Percentiles rank a stretch among this genome's conserved stretches.
Evolutionary conservation across 1,140 invertebrate species (phyloP).

Genomic region (Belonocnema kinseyi): DNA sequence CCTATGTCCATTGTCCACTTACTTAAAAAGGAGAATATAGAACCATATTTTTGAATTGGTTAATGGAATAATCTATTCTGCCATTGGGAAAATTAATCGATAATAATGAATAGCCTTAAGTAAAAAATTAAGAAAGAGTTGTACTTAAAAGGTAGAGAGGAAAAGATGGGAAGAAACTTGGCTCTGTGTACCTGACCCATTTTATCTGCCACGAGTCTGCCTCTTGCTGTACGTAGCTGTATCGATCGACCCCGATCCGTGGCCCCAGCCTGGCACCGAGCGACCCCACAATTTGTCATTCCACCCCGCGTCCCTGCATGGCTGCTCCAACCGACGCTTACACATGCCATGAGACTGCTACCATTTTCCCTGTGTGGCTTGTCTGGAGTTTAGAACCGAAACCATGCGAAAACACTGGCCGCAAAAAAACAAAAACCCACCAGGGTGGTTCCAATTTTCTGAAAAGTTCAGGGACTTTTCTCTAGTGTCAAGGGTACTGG

Average conservation of each 20-base stretch:
- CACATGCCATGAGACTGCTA: constrained; percentile 33
- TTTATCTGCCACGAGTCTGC: constrained; percentile 56
- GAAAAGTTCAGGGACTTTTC: constrained; percentile 17
- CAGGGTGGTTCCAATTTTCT: neutral
- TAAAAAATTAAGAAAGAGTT: neutral
- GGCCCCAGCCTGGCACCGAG: constrained; percentile 68
- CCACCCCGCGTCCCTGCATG: constrained; percentile 49
- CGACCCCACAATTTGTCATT: constrained; percentile 69
- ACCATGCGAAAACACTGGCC: neutral
- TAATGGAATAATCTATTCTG: no score
- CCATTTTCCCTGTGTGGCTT: constrained; percentile 40
- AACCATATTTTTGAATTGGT: no score
- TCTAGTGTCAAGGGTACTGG: constrained; percentile 22
- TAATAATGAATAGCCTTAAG: neutral
- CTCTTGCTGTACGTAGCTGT: constrained; percentile 69
- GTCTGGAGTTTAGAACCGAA: constrained; percentile 6
- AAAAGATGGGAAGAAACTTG: constrained; percentile 54
- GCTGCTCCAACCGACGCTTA: constrained; percentile 36
- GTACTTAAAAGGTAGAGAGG: constrained; percentile 41
- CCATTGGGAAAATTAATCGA: no score
- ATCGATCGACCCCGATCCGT: constrained; percentile 75
- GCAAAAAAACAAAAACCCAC: neutral
- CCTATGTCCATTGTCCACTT: neutral
- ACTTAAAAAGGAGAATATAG: neutral
- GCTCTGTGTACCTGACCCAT: constrained; percentile 70